Base-by-base conservation (phyloP, 2,113 vertebrate species). In the Phalacrocorax pelagicus region DNA sequence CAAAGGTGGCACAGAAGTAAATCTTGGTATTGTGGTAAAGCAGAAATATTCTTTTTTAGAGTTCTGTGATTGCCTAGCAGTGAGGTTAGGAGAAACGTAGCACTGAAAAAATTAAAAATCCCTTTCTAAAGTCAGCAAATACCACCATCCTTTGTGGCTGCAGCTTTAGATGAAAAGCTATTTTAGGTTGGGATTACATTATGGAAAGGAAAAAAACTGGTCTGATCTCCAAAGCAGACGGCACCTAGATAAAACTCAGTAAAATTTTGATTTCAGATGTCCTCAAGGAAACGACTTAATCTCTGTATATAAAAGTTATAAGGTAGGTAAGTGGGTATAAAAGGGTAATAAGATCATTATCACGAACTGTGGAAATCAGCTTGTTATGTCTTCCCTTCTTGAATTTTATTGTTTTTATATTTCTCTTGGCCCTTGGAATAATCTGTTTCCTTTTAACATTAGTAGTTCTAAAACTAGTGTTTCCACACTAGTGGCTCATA, bases 31-130 rank as follows among this genome's bases (percentile, higher is more conserved):
- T 78, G 69, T 69, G 24, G 23, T 54, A 66, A 88, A 90, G 46
- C 14, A 71, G 22, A 72, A 80, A 88, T 66, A 75, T 32, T 70
- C 65, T 89, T 46, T 44, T 72, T 79, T 59, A 44, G 95, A 88
- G 40, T 63, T 40, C 10, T 86, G 5, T 59, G 81, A 85, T 82
- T 92, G 67, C 54, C 42, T 78, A 55, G 81, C 66, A 92, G 36
- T 82, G 55, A 58, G 38, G 78, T 63, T 42, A 92, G 36, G 24
- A 81, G 65, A 91, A 90, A 94, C 1, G 9, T 24, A 80, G 26
- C 69, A 70, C 69, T 38, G 66, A 93, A 92, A 90, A 86, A 88
- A 81, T 62, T 58, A 84, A 91, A 95, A 86, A 67, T 78, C 19
- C 14, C 32, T 75, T 74, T 88, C 69, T 87, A 57, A 96, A 80